Base-by-base conservation (phyloP, 2,797 vertebrate species). In the Acanthopagrus latus region DNA sequence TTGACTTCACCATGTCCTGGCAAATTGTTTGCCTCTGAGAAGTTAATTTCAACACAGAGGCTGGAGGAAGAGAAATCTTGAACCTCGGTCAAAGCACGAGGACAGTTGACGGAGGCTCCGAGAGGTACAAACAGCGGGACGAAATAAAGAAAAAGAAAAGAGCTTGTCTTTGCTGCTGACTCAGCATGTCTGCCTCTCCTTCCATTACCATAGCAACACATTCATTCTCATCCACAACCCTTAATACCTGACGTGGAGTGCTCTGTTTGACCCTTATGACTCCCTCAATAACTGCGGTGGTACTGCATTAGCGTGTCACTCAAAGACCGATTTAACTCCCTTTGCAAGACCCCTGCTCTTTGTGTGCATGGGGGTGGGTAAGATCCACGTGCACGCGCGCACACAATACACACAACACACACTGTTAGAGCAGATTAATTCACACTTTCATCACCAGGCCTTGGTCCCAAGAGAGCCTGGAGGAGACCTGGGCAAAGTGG, bases 401-500 rank as follows among this genome's bases (percentile, higher is more conserved):
- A 1, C 55, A 41, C 27, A 20, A 71, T 63, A 51, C 59, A 29
- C 44, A 59, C 48, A 63, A 29, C 74, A 57, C 71, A 54, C 55
- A 33, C 74, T 80, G 80, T 78, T 83, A 74, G 29, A 92, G 84
- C 83, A 95, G 89, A 95, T 95, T 94, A 94, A 90, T 95, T 93
- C 84, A 89, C 90, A 93, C 91, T 89, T 94, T 94, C 86, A 93
- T 94, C 92, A 89, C 85, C 64, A 87, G 86, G 90, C 85, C 84
- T 78, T 57, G 88, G 90, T 88, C 89, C 82, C 75, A 18, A 16
- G 78, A 79, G 90, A 89, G 76, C 67, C 76, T 51, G 43, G 74
- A 85, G 74, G 81, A 78, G 81, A 89, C 85, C 64, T 58, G 72
- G 67, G 77, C 55, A 82, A 74, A 86, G 84, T 74, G 86, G 74